Base-by-base conservation (phyloP, 2,113 vertebrate species). In the Phylloscopus trochiloides region DNA sequence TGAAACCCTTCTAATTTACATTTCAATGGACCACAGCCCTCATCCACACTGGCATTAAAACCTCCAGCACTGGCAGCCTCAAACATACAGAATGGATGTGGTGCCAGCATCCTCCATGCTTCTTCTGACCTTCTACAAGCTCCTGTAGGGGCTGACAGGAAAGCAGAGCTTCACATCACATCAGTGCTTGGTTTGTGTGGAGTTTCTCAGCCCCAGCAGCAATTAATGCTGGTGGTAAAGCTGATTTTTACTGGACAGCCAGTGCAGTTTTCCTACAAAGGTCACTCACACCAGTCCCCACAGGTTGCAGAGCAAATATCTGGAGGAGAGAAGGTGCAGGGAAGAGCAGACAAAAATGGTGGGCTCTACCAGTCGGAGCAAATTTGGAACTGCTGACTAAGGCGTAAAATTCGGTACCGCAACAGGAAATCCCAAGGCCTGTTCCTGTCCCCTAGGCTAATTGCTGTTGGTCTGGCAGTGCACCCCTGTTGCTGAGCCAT, bases 381-480 rank as follows among this genome's bases (percentile, higher is more conserved):
- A 76, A 65, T 75, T 88, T 52, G 86, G 51, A 85, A 50, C 57
- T 70, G 63, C 57, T 86, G 70, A 48, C n/a, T 72, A 36, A 24
- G 28, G 84, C 81, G 65, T 52, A 86, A 94, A 96, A 94, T 26
- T n/a, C 50, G 10, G 43, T 47, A 70, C 40, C 70, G 19, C 72
- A 87, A 87, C 90, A 93, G 87, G 94, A 95, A 94, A 94, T 26
- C 87, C 65, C 24, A 12, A 38, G 31, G 80, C 57, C 84, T 2
- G 1, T 7, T 72, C 51, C 72, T 34, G 54, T 95, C 68, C 90
- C 83, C 25, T 17, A 5, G 63, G 70, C 68, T 92, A 77, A 66
- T 62, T 89, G 68, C 80, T 92, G 50, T 54, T 86, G 76, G 76
- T 84, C 93, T 94, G 95, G 84, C 80, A 84, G 76, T 24, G 61